A percentile compares a stretch with the other conserved stretches of the same genome.
Evolutionary conservation across 2,797 vertebrate genomes (phyloP).

Genomic region (Sebastes umbrosus): DNA sequence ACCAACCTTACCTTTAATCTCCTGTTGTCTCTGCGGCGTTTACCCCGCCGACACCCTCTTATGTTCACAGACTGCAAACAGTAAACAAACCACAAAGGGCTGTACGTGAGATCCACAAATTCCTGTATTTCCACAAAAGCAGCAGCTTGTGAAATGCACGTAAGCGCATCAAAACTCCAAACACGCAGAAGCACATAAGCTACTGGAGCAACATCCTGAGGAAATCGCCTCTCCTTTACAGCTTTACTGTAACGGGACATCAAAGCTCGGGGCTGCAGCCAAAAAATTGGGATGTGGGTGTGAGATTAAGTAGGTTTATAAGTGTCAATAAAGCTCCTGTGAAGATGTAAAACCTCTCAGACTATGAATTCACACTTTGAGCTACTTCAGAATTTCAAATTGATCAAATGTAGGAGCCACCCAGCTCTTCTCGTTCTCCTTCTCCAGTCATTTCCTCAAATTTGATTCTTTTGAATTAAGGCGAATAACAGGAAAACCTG

Average conservation of each 20-base stretch:
- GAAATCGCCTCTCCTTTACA: conserved; percentile 62
- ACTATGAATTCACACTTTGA: not conserved
- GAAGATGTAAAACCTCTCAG: not conserved
- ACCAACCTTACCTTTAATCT: not conserved
- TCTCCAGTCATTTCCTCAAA: not conserved
- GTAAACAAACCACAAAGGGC: conserved; percentile 12
- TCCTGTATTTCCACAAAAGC: conserved; percentile 19
- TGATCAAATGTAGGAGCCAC: not conserved
- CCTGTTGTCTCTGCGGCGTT: not conserved
- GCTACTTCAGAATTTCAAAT: not conserved
- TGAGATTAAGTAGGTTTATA: not conserved
- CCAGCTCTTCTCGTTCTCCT: not conserved
- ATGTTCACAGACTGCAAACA: conserved; percentile 9
- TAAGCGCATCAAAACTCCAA: conserved; percentile 19
- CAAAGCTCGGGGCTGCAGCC: conserved; percentile 50
- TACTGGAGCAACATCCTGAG: conserved; percentile 64
- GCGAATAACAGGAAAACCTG: conserved; percentile 40
- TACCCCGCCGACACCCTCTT: not conserved
- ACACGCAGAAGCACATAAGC: conserved; percentile 36
- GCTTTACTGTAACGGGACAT: conserved; percentile 44
- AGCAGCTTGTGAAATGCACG: conserved; percentile 15
- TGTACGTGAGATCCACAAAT: not conserved
- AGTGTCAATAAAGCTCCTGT: not conserved
- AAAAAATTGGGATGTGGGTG: not conserved
- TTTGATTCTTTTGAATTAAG: conserved; percentile 24